phyloP scores from a whole-genome alignment of 2,888 invertebrate species.

The Endomychus coccineus region DNA sequence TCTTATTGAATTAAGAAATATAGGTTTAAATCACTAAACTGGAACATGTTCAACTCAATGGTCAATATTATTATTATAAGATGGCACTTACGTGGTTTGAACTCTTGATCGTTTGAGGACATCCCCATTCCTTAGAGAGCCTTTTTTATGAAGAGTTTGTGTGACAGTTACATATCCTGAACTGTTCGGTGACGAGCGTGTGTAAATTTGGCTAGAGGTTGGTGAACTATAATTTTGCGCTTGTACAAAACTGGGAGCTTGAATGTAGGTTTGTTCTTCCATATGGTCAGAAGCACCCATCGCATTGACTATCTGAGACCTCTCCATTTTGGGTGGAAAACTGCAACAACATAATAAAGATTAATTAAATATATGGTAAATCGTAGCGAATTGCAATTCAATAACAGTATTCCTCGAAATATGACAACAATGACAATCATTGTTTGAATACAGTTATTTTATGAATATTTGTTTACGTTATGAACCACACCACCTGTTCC shows the following conservation, averaged over 20 bases:
- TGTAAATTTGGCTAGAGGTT: slow-evolving; percentile 36
- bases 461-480: too few relatives aligned
- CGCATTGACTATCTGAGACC: slow-evolving; percentile 39
- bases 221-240: slow-evolving; percentile 38
- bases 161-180: slow-evolving; percentile 38
- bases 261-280: slow-evolving; percentile 43
- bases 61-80: neutral
- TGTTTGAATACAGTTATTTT: too few relatives aligned
- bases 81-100: slow-evolving; percentile 56
- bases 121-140: slow-evolving; percentile 57
- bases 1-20: too few relatives aligned
- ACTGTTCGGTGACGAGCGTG: slow-evolving; percentile 37
- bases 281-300: slow-evolving; percentile 38
- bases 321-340: slow-evolving; percentile 44
- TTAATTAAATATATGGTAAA: too few relatives aligned
- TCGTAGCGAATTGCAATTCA: too few relatives aligned
- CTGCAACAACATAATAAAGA: too few relatives aligned
- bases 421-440: too few relatives aligned
- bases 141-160: slow-evolving; percentile 56
- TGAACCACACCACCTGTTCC: too few relatives aligned
- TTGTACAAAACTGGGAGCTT: slow-evolving; percentile 42
- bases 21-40: too few relatives aligned
- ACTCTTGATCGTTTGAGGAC: slow-evolving; percentile 59
- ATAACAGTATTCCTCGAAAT: too few relatives aligned
- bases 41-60: neutral